A percentile compares a stretch with the other conserved stretches of the same genome.
Conservation (phyloP, 2,113 vertebrate species). For the Dipodomys ordii region DNA sequence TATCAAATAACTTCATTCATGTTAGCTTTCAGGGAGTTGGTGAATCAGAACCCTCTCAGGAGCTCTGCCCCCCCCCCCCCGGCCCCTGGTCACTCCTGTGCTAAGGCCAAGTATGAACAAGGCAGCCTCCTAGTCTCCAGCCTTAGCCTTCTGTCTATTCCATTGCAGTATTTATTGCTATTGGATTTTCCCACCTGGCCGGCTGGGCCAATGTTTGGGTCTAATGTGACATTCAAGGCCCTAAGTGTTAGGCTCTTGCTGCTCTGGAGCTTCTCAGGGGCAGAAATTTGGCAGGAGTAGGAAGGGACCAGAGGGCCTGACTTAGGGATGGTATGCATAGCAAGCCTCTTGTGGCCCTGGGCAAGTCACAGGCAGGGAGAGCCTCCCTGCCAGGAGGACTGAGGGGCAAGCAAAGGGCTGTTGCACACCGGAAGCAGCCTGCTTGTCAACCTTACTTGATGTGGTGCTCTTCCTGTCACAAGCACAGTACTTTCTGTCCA, state of each 20-base stretch:
- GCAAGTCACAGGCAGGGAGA: neutral
- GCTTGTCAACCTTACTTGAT: conserved; percentile 8
- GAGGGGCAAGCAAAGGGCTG: neutral
- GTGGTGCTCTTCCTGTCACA: conserved; percentile 16
- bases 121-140: neutral
- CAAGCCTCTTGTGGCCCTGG: neutral
- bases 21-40: neutral
- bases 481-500: neutral
- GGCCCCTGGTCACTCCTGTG: neutral
- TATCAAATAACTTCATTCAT: neutral
- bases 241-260: neutral
- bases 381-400: neutral
- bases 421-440: neutral
- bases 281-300: neutral
- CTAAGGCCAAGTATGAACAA: neutral
- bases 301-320: neutral
- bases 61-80: neutral
- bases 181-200: neutral
- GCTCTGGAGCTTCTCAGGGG: neutral
- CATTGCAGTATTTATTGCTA: neutral
- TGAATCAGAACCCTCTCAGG: neutral
- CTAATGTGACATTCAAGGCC: neutral
- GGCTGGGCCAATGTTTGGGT: too few relatives aligned
- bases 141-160: neutral
- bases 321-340: neutral